Evolutionary conservation across 2,888 invertebrate genomes (phyloP), one percentile per base, ranked within the genome.

Genomic region (Agelastica alni): DNA sequence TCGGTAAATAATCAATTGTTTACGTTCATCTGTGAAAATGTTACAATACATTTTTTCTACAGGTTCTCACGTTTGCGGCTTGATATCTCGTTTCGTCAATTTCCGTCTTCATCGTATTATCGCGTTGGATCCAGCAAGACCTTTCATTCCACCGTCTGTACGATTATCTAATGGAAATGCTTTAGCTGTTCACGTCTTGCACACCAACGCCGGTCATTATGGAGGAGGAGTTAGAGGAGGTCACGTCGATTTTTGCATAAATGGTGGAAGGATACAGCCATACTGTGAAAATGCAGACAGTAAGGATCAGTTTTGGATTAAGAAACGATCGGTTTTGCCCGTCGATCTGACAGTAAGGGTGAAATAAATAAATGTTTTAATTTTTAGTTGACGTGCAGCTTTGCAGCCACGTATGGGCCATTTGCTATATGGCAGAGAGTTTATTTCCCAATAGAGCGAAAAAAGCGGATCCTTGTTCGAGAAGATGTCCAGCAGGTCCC

Each of bases 381-480:
- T 2, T 71, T 70, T 9, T 71, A 86, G 75, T 75, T 64, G 86
- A 88, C 70, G 83, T 83, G 60, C 86, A 88, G 44, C 77, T 91
- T 0, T 91, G 90, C 77, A 89, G 89, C 70, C 90, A 91, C 76
- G 86, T 89, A 64, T 88, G 89, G 86, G 83, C 86, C 3, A 83
- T 90, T 61, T 91, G 90, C 74, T 90, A 86, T 76, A 85, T 89
- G 80, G 89, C 90, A 0, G 88, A 89, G 75, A 88, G 87, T 65
- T 75, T 91, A 66, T 84, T 86, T 74, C 78, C 80, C 0, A 67
- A 75, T 17, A 75, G 84, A 2, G 72, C 80, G 4, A 77, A 75
- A 53, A 75, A 70, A 47, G 90, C 89, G 0, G 85, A 85, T 59
- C 88, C 89, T 3, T 90, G 90, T 75, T 83, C 87, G 0, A 80